Conservation (phyloP, 2,888 invertebrate species). For the Zaprionus bogoriensis region DNA sequence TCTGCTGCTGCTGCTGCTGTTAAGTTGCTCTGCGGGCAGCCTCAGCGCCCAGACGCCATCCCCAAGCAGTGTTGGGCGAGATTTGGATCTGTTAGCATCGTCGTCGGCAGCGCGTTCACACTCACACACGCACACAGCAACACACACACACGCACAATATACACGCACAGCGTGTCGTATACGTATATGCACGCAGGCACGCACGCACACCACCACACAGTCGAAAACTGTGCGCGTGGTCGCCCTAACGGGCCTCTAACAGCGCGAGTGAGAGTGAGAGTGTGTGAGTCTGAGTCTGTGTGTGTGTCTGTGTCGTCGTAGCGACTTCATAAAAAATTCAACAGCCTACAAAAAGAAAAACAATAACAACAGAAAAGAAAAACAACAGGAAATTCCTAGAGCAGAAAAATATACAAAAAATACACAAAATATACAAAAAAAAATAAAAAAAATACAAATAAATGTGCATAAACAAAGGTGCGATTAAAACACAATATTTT, state of each 20-base stretch:
- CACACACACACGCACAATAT: constrained; percentile 6
- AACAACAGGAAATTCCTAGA: constrained; percentile 20
- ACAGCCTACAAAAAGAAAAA: constrained; percentile 51
- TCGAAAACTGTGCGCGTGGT: constrained; percentile 50
- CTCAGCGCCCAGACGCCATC: constrained; percentile 31
- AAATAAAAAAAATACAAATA: constrained; percentile 29
- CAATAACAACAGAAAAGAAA: constrained; percentile 27
- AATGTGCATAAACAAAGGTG: constrained; percentile 43
- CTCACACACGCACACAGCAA: constrained; percentile 13
- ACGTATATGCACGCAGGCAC: constrained; percentile 4
- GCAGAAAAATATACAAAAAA: constrained; percentile 17
- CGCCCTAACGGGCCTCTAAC: constrained; percentile 24
- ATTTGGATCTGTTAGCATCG: constrained; percentile 67
- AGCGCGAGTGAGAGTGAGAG: constrained; percentile 22
- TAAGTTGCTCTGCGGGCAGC: constrained; percentile 8
- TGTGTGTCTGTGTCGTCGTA: constrained; percentile 29
- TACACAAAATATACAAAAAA: constrained; percentile 5
- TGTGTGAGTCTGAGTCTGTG: constrained; percentile 6
- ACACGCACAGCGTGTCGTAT: constrained; percentile 6
- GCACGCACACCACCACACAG: constrained; percentile 24
- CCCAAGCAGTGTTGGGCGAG: constrained; percentile 72
- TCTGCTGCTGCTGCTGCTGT: constrained; percentile 10
- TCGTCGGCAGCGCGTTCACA: constrained; percentile 26
- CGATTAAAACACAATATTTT: constrained; percentile 29
- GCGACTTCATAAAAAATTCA: constrained; percentile 68